phyloP scores from a whole-genome alignment of 1,140 invertebrate species.

The Meteorus sp. region DNA sequence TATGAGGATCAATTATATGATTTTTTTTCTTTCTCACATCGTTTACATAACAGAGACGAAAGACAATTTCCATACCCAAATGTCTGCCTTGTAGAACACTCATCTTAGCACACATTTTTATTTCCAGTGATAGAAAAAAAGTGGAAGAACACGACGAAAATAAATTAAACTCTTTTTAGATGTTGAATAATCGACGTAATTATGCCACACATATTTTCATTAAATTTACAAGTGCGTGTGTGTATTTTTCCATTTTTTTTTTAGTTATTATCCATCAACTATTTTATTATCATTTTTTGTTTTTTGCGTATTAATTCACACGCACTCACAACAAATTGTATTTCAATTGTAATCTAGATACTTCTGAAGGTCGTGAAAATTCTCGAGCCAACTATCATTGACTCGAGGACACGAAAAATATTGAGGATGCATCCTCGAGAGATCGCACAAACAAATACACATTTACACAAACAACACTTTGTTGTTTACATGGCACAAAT shows the following conservation, averaged over 20 bases:
- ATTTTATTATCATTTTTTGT: background rate
- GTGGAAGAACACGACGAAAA: too few relatives aligned
- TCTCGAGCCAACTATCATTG: slow-evolving; percentile 28
- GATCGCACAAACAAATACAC: background rate
- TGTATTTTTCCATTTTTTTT: background rate
- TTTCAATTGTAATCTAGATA: slow-evolving; percentile 24
- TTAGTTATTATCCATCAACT: too few relatives aligned
- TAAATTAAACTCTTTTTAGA: too few relatives aligned
- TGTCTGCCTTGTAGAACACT: slow-evolving; percentile 57
- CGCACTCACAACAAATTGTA: background rate
- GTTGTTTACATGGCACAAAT: too few relatives aligned
- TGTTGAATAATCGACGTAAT: too few relatives aligned
- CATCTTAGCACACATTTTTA: slow-evolving; percentile 57
- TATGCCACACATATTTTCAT: background rate
- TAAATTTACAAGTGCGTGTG: background rate
- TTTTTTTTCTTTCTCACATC: too few relatives aligned
- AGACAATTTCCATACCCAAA: slow-evolving; percentile 46
- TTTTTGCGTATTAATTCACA: background rate
- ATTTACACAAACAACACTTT: background rate
- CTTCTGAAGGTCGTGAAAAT: slow-evolving; percentile 20
- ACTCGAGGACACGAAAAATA: slow-evolving; percentile 22
- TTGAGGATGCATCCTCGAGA: slow-evolving; percentile 13
- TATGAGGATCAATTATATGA: too few relatives aligned
- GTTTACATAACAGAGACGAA: slow-evolving; percentile 5
- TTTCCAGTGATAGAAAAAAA: background rate